Evolutionary conservation across 2,797 vertebrate genomes (phyloP).

Genomic region (Alauda arvensis): DNA sequence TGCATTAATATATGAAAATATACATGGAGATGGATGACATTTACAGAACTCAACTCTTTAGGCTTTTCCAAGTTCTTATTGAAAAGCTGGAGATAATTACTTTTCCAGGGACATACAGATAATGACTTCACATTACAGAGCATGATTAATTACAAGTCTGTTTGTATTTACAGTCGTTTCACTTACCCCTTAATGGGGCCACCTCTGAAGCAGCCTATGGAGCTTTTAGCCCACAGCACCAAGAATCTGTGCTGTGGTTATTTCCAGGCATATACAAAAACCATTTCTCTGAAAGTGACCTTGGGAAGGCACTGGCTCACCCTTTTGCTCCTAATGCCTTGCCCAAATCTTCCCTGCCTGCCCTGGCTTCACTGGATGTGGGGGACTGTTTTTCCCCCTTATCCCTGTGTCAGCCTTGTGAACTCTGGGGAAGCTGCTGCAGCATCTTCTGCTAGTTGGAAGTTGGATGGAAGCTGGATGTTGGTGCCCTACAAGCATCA

Average conservation of each 20-base stretch:
- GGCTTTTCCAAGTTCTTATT: background rate
- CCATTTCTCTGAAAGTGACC: background rate
- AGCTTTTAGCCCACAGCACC: background rate
- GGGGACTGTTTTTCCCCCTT: background rate
- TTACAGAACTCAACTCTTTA: background rate
- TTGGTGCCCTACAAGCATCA: background rate
- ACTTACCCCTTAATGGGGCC: background rate
- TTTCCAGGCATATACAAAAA: background rate
- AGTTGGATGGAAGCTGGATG: background rate
- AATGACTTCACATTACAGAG: background rate
- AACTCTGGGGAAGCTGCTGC: background rate
- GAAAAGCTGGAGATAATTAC: slow-evolving; percentile 29
- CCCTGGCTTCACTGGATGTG: background rate
- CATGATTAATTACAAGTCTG: background rate
- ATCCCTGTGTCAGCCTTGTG: background rate
- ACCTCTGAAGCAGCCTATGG: background rate
- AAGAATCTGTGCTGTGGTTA: background rate
- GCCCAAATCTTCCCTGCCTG: background rate
- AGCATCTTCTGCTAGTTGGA: background rate
- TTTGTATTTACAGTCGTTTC: background rate
- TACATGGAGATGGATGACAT: background rate
- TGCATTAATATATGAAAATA: background rate
- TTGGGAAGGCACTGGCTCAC: background rate
- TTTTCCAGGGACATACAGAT: slow-evolving; percentile 28
- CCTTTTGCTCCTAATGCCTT: background rate